Evolutionary conservation across 2,888 invertebrate species (phyloP), one percentile per base, ranked within the genome.

Genomic region (Cyclophora albipunctata): DNA sequence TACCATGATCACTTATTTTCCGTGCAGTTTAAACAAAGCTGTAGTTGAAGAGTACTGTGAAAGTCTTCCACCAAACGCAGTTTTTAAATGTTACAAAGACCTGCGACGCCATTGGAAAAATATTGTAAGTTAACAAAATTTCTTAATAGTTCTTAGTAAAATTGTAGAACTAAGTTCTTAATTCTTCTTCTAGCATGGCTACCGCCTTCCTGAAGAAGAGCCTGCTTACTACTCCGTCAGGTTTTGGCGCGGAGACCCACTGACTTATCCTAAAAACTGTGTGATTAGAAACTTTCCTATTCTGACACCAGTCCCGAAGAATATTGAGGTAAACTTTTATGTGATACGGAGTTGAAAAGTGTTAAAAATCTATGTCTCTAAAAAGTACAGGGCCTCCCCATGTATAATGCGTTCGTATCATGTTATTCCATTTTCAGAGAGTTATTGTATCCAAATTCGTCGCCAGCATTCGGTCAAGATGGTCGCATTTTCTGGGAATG

Each of bases 101-200:
- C 66, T 90, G 58, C 81, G 85, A 53, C 81, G 89, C 40, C 89
- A 90, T 57, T 90, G 90, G 90, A 90, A 90, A 72, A 90, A 90
- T 64, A 89, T 89, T 58, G 90, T 89, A 69, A 78, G 84, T 57
- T 34, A 2, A 20, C 20, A 20, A 20, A 20, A 20, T 1, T 20
- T 44, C 3, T 33, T 34, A 3, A 42, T 34, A n/a, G 5, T 7
- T 6, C 6, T 37, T 7, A 34, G 33, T 2, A 7, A 44, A 4
- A 45, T 20, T 47, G 5, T 42, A 37, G 37, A 7, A 34, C 4
- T 5, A 45, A 40, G 46, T 20, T 3, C 3, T 35, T 37, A 20
- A 45, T 52, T 40, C 53, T 47, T 42, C 4, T 49, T 40, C 6
- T 46, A 88, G 87, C 87, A 88, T 53, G 87, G 87, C 41, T 88